Evolutionary conservation across 1,140 invertebrate genomes (phyloP).

Genomic region (Tetragnatha versicolor): DNA sequence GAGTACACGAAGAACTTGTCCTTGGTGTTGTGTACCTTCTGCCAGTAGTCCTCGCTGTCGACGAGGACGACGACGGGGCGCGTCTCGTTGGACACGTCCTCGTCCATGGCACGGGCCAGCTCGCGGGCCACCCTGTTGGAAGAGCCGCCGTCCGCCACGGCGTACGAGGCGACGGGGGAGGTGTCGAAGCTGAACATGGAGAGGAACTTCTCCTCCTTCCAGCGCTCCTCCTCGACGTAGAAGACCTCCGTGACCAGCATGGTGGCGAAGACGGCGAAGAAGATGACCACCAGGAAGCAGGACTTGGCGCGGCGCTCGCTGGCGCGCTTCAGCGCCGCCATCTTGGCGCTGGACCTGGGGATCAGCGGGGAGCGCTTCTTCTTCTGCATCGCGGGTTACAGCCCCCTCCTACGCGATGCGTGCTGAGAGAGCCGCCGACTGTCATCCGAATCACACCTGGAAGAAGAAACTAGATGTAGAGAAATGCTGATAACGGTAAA

Average conservation of each 20-base stretch:
- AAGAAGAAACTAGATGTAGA: too few species aligned
- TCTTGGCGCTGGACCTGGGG: conserved; percentile 61
- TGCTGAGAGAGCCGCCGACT: too few species aligned
- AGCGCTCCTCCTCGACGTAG: conserved; percentile 70
- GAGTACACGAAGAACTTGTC: conserved; percentile 90
- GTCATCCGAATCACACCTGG: too few species aligned
- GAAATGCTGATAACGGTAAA: too few species aligned
- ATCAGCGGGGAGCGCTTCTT: not conserved
- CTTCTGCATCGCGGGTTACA: too few species aligned
- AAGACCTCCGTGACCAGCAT: conserved; percentile 85
- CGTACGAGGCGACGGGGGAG: conserved; percentile 7
- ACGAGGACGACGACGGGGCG: not conserved
- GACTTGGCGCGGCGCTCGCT: conserved; percentile 80
- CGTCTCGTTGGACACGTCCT: not conserved
- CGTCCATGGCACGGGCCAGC: conserved; percentile 50
- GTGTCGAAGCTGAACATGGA: conserved; percentile 38
- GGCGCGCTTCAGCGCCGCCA: conserved; percentile 41
- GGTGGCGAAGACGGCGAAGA: conserved; percentile 84
- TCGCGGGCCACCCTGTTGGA: conserved; percentile 57
- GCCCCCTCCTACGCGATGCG: too few species aligned
- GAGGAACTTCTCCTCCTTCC: conserved; percentile 53
- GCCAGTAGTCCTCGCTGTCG: conserved; percentile 62
- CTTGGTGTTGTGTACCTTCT: conserved; percentile 62
- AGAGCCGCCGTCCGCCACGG: conserved; percentile 6
- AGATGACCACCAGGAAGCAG: conserved; percentile 86